Conservation (phyloP, 2,113 vertebrate genomes). For the Glaucidium brasilianum region DNA sequence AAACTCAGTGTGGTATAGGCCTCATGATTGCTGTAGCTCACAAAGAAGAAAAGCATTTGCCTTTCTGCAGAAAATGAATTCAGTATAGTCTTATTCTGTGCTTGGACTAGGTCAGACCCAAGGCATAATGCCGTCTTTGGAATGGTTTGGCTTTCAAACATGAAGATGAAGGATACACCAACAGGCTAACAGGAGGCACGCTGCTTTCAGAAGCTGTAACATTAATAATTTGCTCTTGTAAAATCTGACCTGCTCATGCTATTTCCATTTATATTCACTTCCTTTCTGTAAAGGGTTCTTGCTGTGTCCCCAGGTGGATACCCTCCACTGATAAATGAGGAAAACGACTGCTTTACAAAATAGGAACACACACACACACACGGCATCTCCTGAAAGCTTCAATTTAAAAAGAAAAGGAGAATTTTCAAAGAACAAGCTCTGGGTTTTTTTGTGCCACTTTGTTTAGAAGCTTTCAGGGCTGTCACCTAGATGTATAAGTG, state of each 20-base stretch:
- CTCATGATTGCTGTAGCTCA: neutral
- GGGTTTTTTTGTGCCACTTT: neutral
- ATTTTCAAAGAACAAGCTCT: neutral
- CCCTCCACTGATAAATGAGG: neutral
- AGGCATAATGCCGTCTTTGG: neutral
- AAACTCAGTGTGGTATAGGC: accelerated
- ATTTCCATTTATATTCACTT: neutral
- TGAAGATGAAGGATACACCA: neutral
- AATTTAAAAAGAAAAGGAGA: neutral
- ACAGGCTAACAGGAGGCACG: neutral
- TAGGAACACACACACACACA: too few species aligned
- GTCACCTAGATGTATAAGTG: neutral
- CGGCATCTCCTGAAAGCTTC: neutral
- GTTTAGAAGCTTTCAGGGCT: neutral
- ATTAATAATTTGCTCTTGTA: neutral
- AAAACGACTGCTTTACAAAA: neutral
- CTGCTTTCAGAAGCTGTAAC: neutral
- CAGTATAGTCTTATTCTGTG: neutral
- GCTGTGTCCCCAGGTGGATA: neutral
- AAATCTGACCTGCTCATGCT: neutral
- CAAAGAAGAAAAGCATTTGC: neutral
- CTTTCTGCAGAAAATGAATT: neutral
- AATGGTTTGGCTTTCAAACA: neutral
- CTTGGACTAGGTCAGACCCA: neutral
- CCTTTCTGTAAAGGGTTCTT: neutral